Evolutionary conservation across 2,888 invertebrate genomes (phyloP), one percentile per base, ranked within the genome.

Genomic region (Xanthostigma xanthostigma): DNA sequence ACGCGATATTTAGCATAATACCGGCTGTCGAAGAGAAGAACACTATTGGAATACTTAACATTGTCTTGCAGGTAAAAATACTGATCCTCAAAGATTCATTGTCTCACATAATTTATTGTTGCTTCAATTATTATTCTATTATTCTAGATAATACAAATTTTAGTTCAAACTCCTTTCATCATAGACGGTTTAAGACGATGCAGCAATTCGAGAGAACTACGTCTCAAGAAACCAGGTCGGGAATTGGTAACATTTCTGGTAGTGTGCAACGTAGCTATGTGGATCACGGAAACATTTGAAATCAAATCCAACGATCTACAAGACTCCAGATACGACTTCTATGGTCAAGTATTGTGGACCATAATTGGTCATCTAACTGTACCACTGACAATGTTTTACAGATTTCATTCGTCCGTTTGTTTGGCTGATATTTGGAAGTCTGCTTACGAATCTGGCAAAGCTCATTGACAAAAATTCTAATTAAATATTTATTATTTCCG

Each of bases 361-460:
- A 75, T 86, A 43, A 68, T 86, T 6, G 81, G 81, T 17, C 85
- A 86, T 60, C 68, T 84, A 58, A 79, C 81, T 36, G 65, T 84
- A 10, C 86, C 86, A 0, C 66, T 86, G 3, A 83, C 81, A 50
- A 81, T 85, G 74, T 85, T 85, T 65, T 86, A 83, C 59, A 70
- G 84, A 50, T 85, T 85, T 61, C 84, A 85, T 59, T 81, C 83
- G 1, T 79, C 83, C n/a, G 84, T 84, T 0, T 85, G 84, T 58
- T 73, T 86, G 42, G 81, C 81, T 10, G 84, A 84, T 62, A 83
- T 86, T 56, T 86, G 85, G 85, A 78, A 80, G 58, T 78, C 78
- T 33, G 83, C 84, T 0, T 85, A 83, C 57, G 77, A 79, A 58
- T 75, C 76, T 27, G 27, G 27, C 27, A 27, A 27, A 27, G 27